phyloP scores from a whole-genome alignment of 2,797 vertebrate species.

The Pseudotriccus pelzelni region DNA sequence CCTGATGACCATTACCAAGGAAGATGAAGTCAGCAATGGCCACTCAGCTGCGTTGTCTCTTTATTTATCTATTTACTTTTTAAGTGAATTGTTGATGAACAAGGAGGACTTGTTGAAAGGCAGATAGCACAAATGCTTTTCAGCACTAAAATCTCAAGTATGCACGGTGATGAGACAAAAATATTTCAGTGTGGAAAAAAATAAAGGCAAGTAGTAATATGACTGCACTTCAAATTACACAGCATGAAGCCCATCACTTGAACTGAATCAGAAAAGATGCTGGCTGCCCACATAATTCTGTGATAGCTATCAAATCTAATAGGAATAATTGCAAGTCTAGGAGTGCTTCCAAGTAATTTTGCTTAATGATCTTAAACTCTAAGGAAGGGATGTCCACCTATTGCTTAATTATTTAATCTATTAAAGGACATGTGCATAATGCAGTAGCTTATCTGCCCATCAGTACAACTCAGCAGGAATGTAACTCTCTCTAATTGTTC shows the following conservation, averaged over 20 bases:
- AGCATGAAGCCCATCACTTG: background rate
- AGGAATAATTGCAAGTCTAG: slow-evolving; percentile 34
- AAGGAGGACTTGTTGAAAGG: background rate
- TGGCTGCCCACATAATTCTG: background rate
- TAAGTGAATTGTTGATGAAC: background rate
- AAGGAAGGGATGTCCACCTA: slow-evolving; percentile 23
- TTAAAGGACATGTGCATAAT: background rate
- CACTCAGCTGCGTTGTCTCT: background rate
- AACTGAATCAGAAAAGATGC: background rate
- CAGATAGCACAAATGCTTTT: background rate
- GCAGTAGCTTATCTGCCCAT: background rate
- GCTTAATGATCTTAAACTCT: slow-evolving; percentile 50
- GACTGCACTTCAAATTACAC: slow-evolving; percentile 12
- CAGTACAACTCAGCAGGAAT: background rate
- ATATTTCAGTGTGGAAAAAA: background rate
- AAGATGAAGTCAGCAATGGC: background rate
- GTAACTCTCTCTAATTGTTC: background rate
- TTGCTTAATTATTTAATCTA: slow-evolving; percentile 47
- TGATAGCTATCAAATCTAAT: background rate
- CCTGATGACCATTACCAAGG: background rate
- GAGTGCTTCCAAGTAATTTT: slow-evolving; percentile 19
- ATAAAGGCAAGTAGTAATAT: background rate
- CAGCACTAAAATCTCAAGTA: background rate
- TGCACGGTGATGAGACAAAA: background rate
- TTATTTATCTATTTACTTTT: background rate